Percentiles rank a stretch among this genome's conserved stretches.
Evolutionary conservation across 2,888 invertebrate genomes (phyloP).

Genomic region (Euzophera pinguis): DNA sequence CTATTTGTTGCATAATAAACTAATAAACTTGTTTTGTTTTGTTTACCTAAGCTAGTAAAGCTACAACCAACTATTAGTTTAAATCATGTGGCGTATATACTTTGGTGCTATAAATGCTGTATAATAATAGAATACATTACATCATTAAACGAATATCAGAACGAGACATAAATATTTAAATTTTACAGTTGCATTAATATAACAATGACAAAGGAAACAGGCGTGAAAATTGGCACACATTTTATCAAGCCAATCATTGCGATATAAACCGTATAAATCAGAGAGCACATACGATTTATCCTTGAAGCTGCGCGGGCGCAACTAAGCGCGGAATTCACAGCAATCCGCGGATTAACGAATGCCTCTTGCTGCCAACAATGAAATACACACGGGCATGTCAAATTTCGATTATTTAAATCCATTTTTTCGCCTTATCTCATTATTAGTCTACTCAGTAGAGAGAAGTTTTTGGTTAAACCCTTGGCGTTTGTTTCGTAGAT

Average conservation of each 20-base stretch:
- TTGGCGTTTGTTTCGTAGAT: too few species aligned
- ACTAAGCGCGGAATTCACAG: constrained; percentile 39
- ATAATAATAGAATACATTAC: too few species aligned
- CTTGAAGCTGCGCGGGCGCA: constrained; percentile 11
- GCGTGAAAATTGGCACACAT: constrained; percentile 5
- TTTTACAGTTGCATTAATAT: not conserved
- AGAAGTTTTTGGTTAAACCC: too few species aligned
- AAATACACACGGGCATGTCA: constrained; percentile 28
- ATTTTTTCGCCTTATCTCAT: not conserved
- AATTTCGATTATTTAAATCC: not conserved
- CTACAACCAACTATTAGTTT: too few species aligned
- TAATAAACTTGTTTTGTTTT: too few species aligned
- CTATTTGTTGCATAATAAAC: too few species aligned
- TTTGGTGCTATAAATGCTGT: too few species aligned
- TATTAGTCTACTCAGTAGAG: too few species aligned
- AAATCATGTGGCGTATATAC: too few species aligned
- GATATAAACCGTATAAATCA: constrained; percentile 10
- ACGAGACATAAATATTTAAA: too few species aligned
- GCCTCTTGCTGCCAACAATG: constrained; percentile 38
- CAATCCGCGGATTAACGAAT: constrained; percentile 47
- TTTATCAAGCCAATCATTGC: constrained; percentile 5
- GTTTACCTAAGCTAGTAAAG: too few species aligned
- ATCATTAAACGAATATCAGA: too few species aligned
- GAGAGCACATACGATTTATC: constrained; percentile 1
- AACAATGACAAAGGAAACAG: not conserved